Conservation (phyloP, 2,113 vertebrate genomes). For the Dryoscopus gambensis region DNA sequence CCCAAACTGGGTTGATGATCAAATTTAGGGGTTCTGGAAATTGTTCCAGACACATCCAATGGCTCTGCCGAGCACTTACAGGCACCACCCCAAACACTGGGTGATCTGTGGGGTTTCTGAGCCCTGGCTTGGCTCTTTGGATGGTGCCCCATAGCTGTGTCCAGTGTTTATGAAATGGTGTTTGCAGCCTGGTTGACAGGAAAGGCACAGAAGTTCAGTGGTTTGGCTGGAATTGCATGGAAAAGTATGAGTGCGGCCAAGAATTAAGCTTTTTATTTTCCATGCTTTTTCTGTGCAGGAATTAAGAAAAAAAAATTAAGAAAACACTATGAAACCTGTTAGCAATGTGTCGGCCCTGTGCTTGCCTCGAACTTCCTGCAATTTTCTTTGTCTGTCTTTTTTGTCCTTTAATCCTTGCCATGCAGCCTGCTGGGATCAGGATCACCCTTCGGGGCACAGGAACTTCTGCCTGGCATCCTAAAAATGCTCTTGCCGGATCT, state of each 20-base stretch:
- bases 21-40: neutral
- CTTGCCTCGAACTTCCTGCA: neutral
- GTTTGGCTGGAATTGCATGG: neutral
- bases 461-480: neutral
- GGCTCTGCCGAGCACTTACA: neutral
- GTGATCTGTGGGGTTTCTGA: neutral
- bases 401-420: neutral
- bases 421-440: neutral
- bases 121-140: neutral
- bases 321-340: neutral
- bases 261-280: neutral
- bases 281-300: neutral
- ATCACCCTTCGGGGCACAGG: neutral
- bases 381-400: neutral
- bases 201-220: neutral
- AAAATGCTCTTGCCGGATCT: neutral
- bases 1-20: fast-evolving
- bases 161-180: neutral
- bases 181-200: neutral
- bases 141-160: neutral
- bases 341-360: fast-evolving
- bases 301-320: neutral
- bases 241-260: neutral
- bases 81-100: neutral
- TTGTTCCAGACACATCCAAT: fast-evolving